Conservation (phyloP, 2,888 invertebrate species). For the Adelphocoris suturalis region DNA sequence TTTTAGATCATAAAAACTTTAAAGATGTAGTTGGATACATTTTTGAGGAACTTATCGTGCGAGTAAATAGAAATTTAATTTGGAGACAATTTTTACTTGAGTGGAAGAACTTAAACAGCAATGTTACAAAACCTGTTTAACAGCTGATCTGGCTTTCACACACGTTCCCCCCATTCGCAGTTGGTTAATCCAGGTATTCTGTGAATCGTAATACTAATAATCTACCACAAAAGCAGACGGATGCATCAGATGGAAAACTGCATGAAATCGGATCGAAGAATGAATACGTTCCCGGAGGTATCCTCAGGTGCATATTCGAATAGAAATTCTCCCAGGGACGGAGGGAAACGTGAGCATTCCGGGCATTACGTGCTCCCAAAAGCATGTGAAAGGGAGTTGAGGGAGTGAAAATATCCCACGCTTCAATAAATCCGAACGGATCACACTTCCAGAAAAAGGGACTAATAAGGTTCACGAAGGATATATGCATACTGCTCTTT, state of each 20-base stretch:
- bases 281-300: slow-evolving; percentile 4
- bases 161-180: no score
- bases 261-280: background rate
- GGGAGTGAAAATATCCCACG: background rate
- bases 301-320: slow-evolving; percentile 23
- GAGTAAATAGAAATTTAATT: no score
- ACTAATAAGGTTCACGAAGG: slow-evolving; percentile 13
- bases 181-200: no score
- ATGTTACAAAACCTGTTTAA: no score
- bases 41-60: no score
- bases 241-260: background rate
- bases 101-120: no score
- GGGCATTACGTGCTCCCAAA: background rate
- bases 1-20: no score
- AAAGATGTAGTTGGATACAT: no score
- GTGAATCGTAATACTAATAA: background rate
- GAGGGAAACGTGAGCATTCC: slow-evolving; percentile 31
- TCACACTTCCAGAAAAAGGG: background rate
- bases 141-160: no score
- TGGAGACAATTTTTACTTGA: no score
- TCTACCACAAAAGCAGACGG: background rate
- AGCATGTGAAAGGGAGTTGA: background rate
- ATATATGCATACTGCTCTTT: background rate
- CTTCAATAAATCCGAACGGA: slow-evolving; percentile 14
- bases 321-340: background rate